phyloP scores from a whole-genome alignment of 1,140 invertebrate species.

The Sitobion miscanthi region DNA sequence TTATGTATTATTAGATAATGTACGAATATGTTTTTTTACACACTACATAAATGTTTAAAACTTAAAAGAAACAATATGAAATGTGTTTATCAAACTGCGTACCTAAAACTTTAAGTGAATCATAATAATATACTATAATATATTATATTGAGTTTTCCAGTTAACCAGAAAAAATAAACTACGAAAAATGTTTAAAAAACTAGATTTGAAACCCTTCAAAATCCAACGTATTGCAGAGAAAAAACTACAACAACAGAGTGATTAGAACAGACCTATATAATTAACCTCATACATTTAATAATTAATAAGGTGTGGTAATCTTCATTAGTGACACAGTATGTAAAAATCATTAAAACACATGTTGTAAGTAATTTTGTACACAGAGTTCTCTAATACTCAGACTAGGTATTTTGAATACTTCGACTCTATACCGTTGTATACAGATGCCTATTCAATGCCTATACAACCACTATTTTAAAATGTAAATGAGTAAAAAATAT shows the following conservation, averaged over 20 bases:
- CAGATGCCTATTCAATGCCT: no score
- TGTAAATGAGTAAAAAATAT: not conserved
- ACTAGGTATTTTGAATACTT: no score
- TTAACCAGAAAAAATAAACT: not conserved
- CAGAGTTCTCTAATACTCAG: no score
- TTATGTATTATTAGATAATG: not conserved
- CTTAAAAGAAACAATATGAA: not conserved
- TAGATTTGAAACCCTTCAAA: not conserved
- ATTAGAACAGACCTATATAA: not conserved
- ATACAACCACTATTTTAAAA: no score
- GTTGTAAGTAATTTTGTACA: not conserved
- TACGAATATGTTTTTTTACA: not conserved
- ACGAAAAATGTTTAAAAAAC: not conserved
- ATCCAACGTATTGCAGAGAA: not conserved
- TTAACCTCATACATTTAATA: not conserved
- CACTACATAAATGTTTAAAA: not conserved
- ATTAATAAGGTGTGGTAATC: not conserved
- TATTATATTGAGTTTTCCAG: not conserved
- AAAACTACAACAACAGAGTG: not conserved
- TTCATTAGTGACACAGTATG: not conserved
- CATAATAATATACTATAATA: no score
- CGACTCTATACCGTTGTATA: no score
- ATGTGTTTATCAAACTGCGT: not conserved
- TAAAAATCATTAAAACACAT: not conserved
- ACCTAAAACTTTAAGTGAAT: not conserved